Base-by-base conservation (phyloP, 2,113 vertebrate genomes). In the Cairina moschata region DNA sequence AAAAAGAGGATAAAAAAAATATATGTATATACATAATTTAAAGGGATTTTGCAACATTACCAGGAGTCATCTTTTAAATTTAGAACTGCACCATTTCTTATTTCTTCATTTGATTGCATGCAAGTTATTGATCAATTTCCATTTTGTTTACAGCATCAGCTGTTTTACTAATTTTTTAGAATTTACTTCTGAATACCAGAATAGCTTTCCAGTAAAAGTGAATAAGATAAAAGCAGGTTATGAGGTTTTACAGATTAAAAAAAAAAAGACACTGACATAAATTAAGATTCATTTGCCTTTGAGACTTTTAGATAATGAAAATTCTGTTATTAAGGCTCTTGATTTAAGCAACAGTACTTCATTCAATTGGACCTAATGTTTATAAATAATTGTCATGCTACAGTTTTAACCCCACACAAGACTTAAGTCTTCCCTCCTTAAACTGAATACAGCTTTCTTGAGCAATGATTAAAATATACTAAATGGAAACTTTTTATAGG, bases 281-380 rank as follows among this genome's bases (percentile, higher is more conserved):
- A 81, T 69, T 81, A 67, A 93, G 89, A 88, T 73, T 72, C 31
- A 74, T 90, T 88, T 91, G 34, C 56, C 58, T 94, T 94, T 88
- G 76, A 94, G 83, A 91, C 32, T 80, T 75, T 38, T 48, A 31
- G 40, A 90, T 96, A 91, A 93, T 95, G 68, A 91, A 97, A 96
- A 86, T 81, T 92, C 66, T 86, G 34, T 63, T 86, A 91, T 75
- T 91, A 95, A 95, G 26, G 31, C 42, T 84, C 52, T 95, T 86
- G 90, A 85, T 83, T 95, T 95, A 88, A 94, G 90, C 23, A 86
- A 65, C 32, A 81, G 22, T 38, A 60, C 60, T 90, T 74, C 9
- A 88, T 84, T 86, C 88, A 81, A 11, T 31, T 74, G 36, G 55
- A 86, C 10, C 3, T 68, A 71, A 60, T 25, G 17, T 90, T 94